These are phyloP conservation scores for Sphaeramia orbicularis DNA, from an alignment of 2,797 vertebrate species.

Conservation along the genomic window DNA sequence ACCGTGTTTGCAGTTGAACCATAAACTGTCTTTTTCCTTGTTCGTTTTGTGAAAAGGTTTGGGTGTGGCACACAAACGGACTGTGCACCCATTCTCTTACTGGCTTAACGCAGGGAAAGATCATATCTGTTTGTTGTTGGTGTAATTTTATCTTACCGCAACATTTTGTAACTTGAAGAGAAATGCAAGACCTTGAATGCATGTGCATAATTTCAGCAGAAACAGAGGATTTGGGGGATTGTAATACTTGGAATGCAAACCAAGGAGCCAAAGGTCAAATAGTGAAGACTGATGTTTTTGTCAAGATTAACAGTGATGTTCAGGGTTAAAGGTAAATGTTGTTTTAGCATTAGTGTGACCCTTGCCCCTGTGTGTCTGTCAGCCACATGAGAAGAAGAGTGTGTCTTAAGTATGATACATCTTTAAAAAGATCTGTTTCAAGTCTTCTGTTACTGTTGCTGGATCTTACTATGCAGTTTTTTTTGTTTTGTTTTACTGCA, in stretches of 20 bases:
- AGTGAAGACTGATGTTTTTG: conserved; percentile 28
- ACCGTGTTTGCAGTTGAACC: conserved; percentile 18
- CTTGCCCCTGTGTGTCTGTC: conserved; percentile 4
- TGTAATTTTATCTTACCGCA: neutral
- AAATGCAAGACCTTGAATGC: neutral
- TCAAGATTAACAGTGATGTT: conserved; percentile 46
- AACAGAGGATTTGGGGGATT: conserved; percentile 11
- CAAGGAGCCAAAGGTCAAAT: conserved; percentile 54
- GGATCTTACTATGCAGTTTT: neutral
- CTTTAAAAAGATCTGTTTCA: neutral
- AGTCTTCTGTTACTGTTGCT: neutral
- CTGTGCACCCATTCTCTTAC: neutral
- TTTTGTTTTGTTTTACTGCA: neutral
- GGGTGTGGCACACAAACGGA: conserved; percentile 36
- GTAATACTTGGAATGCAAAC: conserved; percentile 30
- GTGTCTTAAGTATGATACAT: neutral
- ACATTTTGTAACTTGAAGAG: neutral
- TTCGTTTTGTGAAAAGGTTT: conserved; percentile 39
- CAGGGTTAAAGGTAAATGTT: conserved; percentile 56
- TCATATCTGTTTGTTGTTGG: conserved; percentile 19
- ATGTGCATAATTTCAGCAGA: conserved; percentile 16
- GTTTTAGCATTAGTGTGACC: conserved; percentile 12
- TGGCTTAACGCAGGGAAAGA: conserved; percentile 16
- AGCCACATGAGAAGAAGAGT: neutral
- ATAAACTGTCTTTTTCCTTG: conserved; percentile 22